Percentiles rank a stretch among this genome's conserved stretches.
These are phyloP conservation scores for Andrena trimmerana DNA, from an alignment of 2,888 invertebrate species.

Conservation along the genomic window DNA sequence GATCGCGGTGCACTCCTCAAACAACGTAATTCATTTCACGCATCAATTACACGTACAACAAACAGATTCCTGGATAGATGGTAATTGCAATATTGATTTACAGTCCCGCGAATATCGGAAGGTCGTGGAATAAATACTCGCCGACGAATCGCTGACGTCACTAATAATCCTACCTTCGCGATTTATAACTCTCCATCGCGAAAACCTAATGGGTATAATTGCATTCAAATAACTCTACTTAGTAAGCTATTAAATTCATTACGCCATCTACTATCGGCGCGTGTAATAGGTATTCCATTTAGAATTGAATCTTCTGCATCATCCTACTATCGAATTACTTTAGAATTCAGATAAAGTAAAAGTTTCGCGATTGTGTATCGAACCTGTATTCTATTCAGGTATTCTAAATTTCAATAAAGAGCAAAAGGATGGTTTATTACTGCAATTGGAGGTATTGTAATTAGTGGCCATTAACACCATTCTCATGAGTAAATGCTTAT, in stretches of 20 bases:
- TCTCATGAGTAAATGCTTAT: conserved; percentile 19
- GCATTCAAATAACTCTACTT: background rate
- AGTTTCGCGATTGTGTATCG: too few species aligned
- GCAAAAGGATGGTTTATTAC: background rate
- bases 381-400: too few species aligned
- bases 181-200: conserved; percentile 22
- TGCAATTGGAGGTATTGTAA: background rate
- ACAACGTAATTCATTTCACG: conserved; percentile 54
- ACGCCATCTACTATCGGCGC: background rate
- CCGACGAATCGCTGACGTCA: conserved; percentile 30
- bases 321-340: background rate
- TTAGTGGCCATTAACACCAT: background rate
- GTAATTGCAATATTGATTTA: conserved; percentile 52
- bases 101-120: conserved; percentile 16
- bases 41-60: conserved; percentile 44
- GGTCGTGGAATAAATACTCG: conserved; percentile 32
- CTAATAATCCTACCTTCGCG: conserved; percentile 30
- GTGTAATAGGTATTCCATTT: background rate
- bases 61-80: conserved; percentile 51
- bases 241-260: background rate
- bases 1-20: conserved; percentile 28
- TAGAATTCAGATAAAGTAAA: background rate
- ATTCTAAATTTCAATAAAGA: background rate
- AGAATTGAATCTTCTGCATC: background rate
- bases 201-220: conserved; percentile 5